These are phyloP conservation scores for Notolepis coatsorum DNA, from an alignment of 2,797 vertebrate genomes.

Conservation along the genomic window DNA sequence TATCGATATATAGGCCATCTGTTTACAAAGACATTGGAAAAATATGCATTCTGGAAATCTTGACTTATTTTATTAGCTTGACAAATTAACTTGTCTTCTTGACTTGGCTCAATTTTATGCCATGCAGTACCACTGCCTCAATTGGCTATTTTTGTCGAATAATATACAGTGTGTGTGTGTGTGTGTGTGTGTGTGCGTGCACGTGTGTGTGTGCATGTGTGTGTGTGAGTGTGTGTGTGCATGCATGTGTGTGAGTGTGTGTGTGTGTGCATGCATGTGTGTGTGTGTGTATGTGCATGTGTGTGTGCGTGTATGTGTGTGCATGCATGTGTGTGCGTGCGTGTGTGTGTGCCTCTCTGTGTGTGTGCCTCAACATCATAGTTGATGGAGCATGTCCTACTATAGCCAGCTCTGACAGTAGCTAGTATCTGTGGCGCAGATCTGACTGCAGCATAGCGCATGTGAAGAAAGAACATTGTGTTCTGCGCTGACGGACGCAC, in stretches of 20 bases:
- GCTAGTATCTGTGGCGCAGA: slow-evolving; percentile 43
- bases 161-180: background rate
- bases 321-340: no score
- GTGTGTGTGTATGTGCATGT: background rate
- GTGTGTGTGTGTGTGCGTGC: background rate
- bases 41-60: no score
- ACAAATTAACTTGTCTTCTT: no score
- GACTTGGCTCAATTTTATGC: no score
- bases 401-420: slow-evolving; percentile 28
- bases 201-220: background rate
- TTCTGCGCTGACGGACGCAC: slow-evolving; percentile 66
- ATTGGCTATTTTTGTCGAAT: background rate
- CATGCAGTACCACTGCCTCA: no score
- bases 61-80: no score
- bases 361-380: no score
- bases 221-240: background rate
- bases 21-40: no score
- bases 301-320: no score
- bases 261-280: background rate
- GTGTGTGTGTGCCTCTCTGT: no score
- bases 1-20: no score
- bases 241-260: background rate
- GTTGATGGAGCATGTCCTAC: slow-evolving; percentile 12
- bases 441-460: slow-evolving; percentile 41
- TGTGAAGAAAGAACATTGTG: slow-evolving; percentile 76